phyloP scores from a whole-genome alignment of 2,797 vertebrate genomes.

The Decapterus maruadsi region DNA sequence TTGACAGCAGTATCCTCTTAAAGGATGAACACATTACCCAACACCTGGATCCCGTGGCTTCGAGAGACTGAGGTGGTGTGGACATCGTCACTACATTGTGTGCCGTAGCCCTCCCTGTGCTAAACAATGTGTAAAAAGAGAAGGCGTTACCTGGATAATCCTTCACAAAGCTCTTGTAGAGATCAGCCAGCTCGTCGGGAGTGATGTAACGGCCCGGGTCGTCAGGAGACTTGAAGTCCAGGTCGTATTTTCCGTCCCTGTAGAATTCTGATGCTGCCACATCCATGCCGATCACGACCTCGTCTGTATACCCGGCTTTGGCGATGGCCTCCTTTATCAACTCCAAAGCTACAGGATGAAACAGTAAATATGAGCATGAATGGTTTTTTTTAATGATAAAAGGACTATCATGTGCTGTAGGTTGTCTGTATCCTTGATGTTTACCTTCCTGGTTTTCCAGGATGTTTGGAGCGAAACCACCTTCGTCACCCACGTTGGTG shows the following conservation, averaged over 20 bases:
- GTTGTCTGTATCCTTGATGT: not conserved
- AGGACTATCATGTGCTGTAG: not conserved
- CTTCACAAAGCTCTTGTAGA: slow-evolving; percentile 94
- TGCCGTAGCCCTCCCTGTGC: not conserved
- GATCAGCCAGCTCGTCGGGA: slow-evolving; percentile 90
- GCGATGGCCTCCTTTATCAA: slow-evolving; percentile 91
- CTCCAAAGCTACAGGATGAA: slow-evolving; percentile 88
- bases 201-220: slow-evolving; percentile 91
- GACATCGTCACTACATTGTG: not conserved
- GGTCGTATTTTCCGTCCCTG: slow-evolving; percentile 92
- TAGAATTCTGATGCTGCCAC: slow-evolving; percentile 97
- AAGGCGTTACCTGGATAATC: slow-evolving; percentile 89
- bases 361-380: not conserved
- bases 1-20: not conserved
- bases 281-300: slow-evolving; percentile 98
- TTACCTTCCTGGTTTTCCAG: slow-evolving; percentile 96
- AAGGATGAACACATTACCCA: not conserved
- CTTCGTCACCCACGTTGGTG: slow-evolving; percentile 96
- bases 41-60: not conserved
- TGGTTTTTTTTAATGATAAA: too few relatives aligned
- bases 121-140: slow-evolving; percentile 30
- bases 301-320: slow-evolving; percentile 93
- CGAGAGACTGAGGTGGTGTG: not conserved
- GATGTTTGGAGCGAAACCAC: slow-evolving; percentile 97
- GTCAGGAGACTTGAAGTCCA: slow-evolving; percentile 98